phyloP scores from a whole-genome alignment of 35 echinoderm and acorn worm species.

The Acanthaster planci region DNA sequence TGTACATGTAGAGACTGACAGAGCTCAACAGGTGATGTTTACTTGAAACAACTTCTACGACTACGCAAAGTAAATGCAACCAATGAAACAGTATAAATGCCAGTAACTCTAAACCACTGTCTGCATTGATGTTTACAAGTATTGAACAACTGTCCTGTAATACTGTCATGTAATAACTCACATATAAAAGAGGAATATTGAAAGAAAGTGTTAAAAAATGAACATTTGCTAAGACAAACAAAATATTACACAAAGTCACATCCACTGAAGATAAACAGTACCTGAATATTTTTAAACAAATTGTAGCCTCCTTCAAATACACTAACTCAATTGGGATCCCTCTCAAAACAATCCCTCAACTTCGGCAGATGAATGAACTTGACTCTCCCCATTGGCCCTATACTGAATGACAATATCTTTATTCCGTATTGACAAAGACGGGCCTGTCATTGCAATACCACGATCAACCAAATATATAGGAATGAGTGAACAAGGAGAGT shows the following conservation, averaged over 20 bases:
- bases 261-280: constrained; percentile 35
- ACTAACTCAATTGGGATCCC: neutral
- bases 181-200: constrained; percentile 50
- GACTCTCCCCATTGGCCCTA: neutral
- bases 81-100: constrained; percentile 57
- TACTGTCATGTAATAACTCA: constrained; percentile 3
- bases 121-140: constrained; percentile 23
- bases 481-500: constrained; percentile 38
- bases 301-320: neutral
- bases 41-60: constrained; percentile 29
- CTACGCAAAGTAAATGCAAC: constrained; percentile 51
- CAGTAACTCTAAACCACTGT: neutral
- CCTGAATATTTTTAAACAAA: constrained; percentile 42
- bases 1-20: too few species aligned
- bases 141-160: neutral
- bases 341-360: neutral
- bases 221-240: constrained; percentile 34
- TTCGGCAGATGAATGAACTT: neutral
- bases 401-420: constrained; percentile 47
- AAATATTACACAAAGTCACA: constrained; percentile 67
- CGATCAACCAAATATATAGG: constrained; percentile 44
- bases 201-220: constrained; percentile 45
- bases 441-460: constrained; percentile 44
- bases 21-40: constrained; percentile 32
- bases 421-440: constrained; percentile 25